A percentile compares a stretch with the other conserved stretches of the same genome.
Evolutionary conservation across 2,888 invertebrate species (phyloP).

Genomic region (Sipha maydis): DNA sequence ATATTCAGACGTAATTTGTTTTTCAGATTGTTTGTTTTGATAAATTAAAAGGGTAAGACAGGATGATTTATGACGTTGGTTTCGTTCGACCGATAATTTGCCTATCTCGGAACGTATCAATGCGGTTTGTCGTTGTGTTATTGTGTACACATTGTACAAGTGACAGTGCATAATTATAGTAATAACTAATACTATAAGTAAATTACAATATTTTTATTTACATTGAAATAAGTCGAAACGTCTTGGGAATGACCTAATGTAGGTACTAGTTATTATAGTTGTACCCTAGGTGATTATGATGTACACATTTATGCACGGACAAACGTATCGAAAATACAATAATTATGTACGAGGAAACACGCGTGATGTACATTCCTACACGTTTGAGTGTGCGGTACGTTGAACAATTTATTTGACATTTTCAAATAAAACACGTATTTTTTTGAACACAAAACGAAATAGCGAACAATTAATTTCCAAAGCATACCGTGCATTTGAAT

Average conservation of each 20-base stretch:
- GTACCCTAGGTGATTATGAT: not conserved
- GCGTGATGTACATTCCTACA: not conserved
- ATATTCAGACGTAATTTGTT: slow-evolving; percentile 14
- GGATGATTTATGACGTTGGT: slow-evolving; percentile 36
- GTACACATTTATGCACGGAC: not conserved
- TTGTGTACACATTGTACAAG: no score
- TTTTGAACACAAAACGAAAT: not conserved
- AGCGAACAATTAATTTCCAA: slow-evolving; percentile 9
- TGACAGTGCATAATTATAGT: no score
- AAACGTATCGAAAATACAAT: slow-evolving; percentile 12
- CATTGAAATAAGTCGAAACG: not conserved
- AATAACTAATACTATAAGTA: no score
- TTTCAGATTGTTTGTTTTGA: slow-evolving; percentile 15
- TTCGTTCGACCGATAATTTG: slow-evolving; percentile 43
- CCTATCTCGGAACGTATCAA: slow-evolving; percentile 27
- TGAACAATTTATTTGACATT: slow-evolving; percentile 8
- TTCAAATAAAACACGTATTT: not conserved
- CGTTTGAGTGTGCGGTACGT: no score
- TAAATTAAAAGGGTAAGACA: slow-evolving; percentile 28
- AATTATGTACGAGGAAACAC: not conserved
- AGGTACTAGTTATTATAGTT: no score
- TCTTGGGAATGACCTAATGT: no score
- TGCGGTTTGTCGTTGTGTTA: slow-evolving; percentile 13
- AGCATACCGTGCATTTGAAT: not conserved
- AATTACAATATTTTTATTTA: not conserved